Conservation (phyloP, 2,888 invertebrate species). For the Synergus japonicus region DNA sequence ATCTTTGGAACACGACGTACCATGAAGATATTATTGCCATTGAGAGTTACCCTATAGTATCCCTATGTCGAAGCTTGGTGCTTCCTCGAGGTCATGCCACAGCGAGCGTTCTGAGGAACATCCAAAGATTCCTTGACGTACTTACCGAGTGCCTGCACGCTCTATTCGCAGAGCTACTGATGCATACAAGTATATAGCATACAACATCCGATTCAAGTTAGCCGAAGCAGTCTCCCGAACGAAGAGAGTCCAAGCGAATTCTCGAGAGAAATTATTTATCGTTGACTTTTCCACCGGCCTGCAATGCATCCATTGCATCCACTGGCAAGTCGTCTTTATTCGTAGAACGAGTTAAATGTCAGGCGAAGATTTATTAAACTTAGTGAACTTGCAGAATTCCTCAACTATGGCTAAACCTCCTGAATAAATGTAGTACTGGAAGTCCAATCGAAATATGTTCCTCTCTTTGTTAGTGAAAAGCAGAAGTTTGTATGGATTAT, state of each 20-base stretch:
- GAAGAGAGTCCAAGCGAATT: conserved; percentile 25
- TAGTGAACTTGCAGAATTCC: conserved; percentile 18
- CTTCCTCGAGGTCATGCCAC: conserved; percentile 42
- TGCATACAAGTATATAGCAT: conserved; percentile 57
- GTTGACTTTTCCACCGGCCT: conserved; percentile 32
- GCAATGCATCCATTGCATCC: conserved; percentile 38
- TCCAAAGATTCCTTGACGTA: conserved; percentile 26
- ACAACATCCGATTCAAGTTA: conserved; percentile 39
- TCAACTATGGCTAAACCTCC: not conserved
- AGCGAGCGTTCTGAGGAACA: conserved; percentile 42
- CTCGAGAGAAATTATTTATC: conserved; percentile 38
- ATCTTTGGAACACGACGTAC: conserved; percentile 58
- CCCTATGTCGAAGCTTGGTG: not conserved
- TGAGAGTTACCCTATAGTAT: conserved; percentile 26
- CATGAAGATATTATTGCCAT: conserved; percentile 47
- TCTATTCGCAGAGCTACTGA: conserved; percentile 60
- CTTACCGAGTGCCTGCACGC: conserved; percentile 61
- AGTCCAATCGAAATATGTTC: not conserved
- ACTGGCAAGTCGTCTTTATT: conserved; percentile 35
- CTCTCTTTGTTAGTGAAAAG: not conserved
- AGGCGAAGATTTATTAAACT: conserved; percentile 31
- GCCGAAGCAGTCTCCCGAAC: conserved; percentile 35
- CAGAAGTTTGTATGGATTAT: not conserved
- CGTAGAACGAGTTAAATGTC: conserved; percentile 33
- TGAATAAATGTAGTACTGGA: conserved; percentile 5